Conservation (phyloP, 2,888 invertebrate genomes). For the Rutpela maculata region DNA sequence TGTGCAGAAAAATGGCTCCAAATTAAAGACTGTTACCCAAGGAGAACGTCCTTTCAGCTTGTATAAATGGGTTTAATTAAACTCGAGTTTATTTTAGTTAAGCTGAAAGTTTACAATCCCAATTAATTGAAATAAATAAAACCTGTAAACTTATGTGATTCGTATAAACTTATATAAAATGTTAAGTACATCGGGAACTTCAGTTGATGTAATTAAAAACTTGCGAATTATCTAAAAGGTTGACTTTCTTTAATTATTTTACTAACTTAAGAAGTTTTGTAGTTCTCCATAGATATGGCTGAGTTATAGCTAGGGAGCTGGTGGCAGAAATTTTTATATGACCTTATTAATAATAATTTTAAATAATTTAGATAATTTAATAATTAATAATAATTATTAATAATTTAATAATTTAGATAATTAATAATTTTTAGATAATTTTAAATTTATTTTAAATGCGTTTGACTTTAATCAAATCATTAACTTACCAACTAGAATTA, state of each 20-base stretch:
- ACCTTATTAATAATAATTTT: too few species aligned
- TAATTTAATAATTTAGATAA: too few species aligned
- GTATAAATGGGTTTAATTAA: background rate
- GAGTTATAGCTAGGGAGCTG: too few species aligned
- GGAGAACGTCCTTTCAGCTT: background rate
- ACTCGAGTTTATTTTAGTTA: background rate
- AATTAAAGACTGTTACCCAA: background rate
- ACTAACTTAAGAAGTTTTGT: background rate
- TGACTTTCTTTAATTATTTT: background rate
- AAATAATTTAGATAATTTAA: too few species aligned
- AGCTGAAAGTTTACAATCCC: background rate
- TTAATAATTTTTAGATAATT: too few species aligned
- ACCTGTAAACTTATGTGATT: background rate
- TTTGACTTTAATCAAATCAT: too few species aligned
- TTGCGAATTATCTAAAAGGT: background rate
- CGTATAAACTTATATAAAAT: background rate
- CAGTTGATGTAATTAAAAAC: background rate
- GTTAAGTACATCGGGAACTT: background rate
- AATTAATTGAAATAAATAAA: constrained; percentile 5
- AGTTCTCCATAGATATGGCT: background rate
- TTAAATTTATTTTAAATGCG: too few species aligned
- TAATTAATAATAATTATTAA: too few species aligned
- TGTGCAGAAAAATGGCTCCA: background rate
- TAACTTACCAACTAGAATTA: too few species aligned
- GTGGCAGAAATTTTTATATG: too few species aligned